phyloP scores from a whole-genome alignment of 2,888 invertebrate genomes.

The Maniola hyperantus region DNA sequence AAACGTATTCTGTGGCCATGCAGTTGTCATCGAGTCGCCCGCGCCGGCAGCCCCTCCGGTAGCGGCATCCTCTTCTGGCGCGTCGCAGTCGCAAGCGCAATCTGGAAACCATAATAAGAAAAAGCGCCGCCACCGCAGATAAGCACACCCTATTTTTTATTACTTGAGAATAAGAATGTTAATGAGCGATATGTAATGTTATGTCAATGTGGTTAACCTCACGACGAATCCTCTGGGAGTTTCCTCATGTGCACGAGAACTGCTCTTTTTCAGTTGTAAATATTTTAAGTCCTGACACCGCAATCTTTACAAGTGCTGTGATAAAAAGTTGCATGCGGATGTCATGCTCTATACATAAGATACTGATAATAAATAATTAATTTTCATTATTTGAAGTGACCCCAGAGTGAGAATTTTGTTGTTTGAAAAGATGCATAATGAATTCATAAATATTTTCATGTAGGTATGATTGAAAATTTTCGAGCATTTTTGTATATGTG shows the following conservation, averaged over 20 bases:
- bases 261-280: constrained; percentile 52
- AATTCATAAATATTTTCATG: background rate
- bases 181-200: constrained; percentile 40
- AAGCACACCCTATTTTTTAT: constrained; percentile 40
- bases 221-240: constrained; percentile 56
- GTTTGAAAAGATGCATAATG: background rate
- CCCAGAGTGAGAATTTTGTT: constrained; percentile 52
- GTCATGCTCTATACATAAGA: constrained; percentile 53
- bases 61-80: constrained; percentile 24
- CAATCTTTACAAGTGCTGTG: constrained; percentile 77
- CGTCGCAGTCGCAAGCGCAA: constrained; percentile 23
- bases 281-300: constrained; percentile 64
- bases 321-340: constrained; percentile 60
- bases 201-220: constrained; percentile 51
- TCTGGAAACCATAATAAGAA: constrained; percentile 60
- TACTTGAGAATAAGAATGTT: constrained; percentile 36
- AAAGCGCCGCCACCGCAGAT: constrained; percentile 71
- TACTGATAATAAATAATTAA: constrained; percentile 49
- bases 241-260: constrained; percentile 47
- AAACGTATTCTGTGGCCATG: constrained; percentile 7
- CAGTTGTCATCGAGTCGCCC: constrained; percentile 26
- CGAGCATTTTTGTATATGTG: too few relatives aligned
- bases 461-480: background rate
- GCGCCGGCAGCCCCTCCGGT: constrained; percentile 34
- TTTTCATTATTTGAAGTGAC: constrained; percentile 50